Evolutionary conservation across 2,797 vertebrate species (phyloP), one percentile per base, ranked within the genome.

Genomic region (Channallabes apus): DNA sequence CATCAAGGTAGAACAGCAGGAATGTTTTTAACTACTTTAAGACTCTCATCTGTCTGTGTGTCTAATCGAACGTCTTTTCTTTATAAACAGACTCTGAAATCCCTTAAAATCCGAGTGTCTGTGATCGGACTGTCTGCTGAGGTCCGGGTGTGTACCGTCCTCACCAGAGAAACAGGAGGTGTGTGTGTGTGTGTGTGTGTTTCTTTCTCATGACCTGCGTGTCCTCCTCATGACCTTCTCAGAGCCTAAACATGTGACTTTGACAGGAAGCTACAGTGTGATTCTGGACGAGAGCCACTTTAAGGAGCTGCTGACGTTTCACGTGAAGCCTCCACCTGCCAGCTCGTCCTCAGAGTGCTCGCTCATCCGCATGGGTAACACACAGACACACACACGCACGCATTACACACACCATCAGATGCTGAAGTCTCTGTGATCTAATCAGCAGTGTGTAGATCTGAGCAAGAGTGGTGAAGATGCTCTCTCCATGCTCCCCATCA

Each of bases 231-330:
- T 58, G 54, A 20, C 27, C 54, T 46, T 46, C 46, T 0, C 20
- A 6, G 9, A 35, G 22, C 29, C 54, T 24, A 24, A 61, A 35
- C 18, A 0, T 38, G 5, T 56, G 22, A 9, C n/a, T 51, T 64
- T 69, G 22, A 67, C 91, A 97, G 96, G 96, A 64, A 94, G 93
- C 0, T 99, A 99, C 91, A 96, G 97, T 0, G 96, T 99, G 73
- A 99, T 99, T 92, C 94, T 99, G 94, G 98, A 99, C 80, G 98
- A 99, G 94, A 94, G 94, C 86, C 98, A 99, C 94, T 99, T 96
- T 88, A 98, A 95, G 88, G 97, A 99, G 38, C 92, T 99, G 83
- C 92, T 99, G 82, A 96, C 95, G 91, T 94, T 96, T 85, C 97
- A 99, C 22, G 96, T 99, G 85, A 98, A 95, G 80, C 98, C 98